Evolutionary conservation across 2,113 vertebrate genomes (phyloP).

Genomic region (Malurus melanocephalus): DNA sequence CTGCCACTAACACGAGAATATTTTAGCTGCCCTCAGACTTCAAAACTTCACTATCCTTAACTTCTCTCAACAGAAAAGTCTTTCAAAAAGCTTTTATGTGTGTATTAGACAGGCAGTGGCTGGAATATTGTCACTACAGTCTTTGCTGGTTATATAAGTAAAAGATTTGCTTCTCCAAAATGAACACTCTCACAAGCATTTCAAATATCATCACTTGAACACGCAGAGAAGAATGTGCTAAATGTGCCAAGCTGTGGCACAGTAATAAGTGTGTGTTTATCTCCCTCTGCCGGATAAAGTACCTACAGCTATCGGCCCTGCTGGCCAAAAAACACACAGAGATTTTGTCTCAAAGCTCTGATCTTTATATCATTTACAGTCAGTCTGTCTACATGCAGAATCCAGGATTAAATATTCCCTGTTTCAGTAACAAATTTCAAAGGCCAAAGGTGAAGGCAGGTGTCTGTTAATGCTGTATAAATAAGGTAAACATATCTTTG

Average conservation of each 20-base stretch:
- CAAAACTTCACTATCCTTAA: background rate
- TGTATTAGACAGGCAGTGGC: background rate
- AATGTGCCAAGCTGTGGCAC: background rate
- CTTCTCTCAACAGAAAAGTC: background rate
- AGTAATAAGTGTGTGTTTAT: background rate
- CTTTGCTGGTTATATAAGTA: background rate
- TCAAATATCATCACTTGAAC: background rate
- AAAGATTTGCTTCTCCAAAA: background rate
- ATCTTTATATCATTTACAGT: background rate
- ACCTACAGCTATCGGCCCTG: background rate
- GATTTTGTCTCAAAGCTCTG: background rate
- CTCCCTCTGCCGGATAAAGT: slow-evolving; percentile 48
- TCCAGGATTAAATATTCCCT: background rate
- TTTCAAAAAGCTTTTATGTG: background rate
- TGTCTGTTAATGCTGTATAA: no score
- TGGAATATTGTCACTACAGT: background rate
- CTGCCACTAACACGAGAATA: background rate
- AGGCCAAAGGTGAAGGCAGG: background rate
- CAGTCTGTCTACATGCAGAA: background rate
- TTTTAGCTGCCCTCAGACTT: background rate
- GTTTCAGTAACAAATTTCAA: background rate
- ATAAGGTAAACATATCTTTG: fast-evolving
- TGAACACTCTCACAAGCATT: background rate
- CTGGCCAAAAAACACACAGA: background rate
- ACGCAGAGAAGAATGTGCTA: background rate